A percentile compares a stretch with the other conserved stretches of the same genome.
Evolutionary conservation across 2,797 vertebrate species (phyloP).

Genomic region (Meda fulgida): DNA sequence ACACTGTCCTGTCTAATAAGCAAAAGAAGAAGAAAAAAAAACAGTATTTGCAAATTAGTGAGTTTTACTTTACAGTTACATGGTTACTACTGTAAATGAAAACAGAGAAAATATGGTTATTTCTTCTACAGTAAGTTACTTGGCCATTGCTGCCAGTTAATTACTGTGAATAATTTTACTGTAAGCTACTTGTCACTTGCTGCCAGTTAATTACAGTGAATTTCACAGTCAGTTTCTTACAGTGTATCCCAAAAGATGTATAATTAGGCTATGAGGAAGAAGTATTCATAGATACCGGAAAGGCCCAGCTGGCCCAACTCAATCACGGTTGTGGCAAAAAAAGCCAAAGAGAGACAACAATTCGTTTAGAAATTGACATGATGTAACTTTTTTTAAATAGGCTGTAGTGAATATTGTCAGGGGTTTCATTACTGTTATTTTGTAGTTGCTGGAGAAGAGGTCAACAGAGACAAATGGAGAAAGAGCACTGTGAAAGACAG

Average conservation of each 20-base stretch:
- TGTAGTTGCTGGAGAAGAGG: background rate
- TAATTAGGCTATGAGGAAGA: background rate
- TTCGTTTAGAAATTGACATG: background rate
- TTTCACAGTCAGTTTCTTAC: background rate
- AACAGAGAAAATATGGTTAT: too few species aligned
- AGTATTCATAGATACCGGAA: background rate
- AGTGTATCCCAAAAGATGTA: background rate
- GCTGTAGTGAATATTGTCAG: background rate
- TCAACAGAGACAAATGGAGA: background rate
- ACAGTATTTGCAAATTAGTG: too few species aligned
- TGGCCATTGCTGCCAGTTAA: too few species aligned
- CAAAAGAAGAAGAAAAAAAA: too few species aligned
- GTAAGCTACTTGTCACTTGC: background rate
- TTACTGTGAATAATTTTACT: background rate
- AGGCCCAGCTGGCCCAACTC: too few species aligned
- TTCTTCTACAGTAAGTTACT: too few species aligned
- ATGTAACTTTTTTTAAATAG: background rate
- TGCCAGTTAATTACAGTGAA: background rate
- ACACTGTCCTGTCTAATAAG: too few species aligned
- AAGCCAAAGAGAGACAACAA: too few species aligned
- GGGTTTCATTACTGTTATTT: background rate
- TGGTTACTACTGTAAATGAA: too few species aligned
- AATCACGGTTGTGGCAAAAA: too few species aligned
- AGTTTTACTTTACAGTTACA: too few species aligned
- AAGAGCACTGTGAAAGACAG: too few species aligned